Conservation (phyloP, 2,888 invertebrate genomes). For the Phortica magna region DNA sequence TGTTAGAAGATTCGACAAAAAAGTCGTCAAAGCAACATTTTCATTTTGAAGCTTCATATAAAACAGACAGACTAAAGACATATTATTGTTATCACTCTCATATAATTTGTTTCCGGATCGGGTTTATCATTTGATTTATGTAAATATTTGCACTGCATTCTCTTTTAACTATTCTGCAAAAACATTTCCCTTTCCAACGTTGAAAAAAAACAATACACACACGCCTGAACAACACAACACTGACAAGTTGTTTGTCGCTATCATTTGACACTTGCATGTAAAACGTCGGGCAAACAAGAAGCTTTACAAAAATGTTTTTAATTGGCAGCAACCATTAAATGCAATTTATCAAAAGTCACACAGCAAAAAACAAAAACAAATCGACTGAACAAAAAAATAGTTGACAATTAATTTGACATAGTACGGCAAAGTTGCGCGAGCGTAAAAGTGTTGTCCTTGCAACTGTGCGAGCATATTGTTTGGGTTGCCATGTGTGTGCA, state of each 20-base stretch:
- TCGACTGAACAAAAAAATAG: slow-evolving; percentile 51
- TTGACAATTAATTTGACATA: slow-evolving; percentile 70
- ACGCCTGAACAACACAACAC: not conserved
- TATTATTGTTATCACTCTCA: no score
- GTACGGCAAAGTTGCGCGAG: slow-evolving; percentile 43
- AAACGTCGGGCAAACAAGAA: slow-evolving; percentile 20
- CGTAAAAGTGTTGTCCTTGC: slow-evolving; percentile 14
- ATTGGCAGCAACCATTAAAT: slow-evolving; percentile 69
- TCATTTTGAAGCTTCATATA: no score
- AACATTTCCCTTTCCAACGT: no score
- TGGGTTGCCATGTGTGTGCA: not conserved
- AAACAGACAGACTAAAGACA: no score
- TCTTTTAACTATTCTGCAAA: no score
- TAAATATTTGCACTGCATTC: no score
- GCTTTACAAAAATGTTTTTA: slow-evolving; percentile 62
- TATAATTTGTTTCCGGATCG: no score
- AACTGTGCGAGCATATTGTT: not conserved
- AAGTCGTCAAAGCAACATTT: no score
- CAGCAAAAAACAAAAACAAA: slow-evolving; percentile 47
- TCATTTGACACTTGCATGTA: not conserved
- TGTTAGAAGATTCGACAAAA: no score
- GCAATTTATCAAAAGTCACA: slow-evolving; percentile 67
- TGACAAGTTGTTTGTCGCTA: not conserved
- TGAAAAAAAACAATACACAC: not conserved
- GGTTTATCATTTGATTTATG: no score